Evolutionary conservation across 2,113 vertebrate species (phyloP).

Genomic region (Tiliqua scincoides): DNA sequence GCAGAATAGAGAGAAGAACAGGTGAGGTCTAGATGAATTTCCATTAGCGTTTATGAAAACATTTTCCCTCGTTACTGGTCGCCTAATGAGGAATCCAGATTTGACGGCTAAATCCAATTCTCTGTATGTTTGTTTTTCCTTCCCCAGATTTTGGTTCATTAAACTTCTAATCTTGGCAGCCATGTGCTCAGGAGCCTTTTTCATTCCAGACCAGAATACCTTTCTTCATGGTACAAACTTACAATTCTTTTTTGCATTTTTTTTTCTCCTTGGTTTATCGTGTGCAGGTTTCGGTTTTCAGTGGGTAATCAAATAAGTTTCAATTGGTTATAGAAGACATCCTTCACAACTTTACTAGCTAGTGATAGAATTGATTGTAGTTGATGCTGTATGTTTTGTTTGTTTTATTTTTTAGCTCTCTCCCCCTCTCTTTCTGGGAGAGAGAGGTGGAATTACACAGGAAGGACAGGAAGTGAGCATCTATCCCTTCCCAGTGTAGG

Average conservation of each 20-base stretch:
- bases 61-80: neutral
- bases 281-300: neutral
- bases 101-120: neutral
- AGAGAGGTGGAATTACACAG: neutral
- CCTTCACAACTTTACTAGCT: neutral
- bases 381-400: neutral
- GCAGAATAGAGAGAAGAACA: neutral
- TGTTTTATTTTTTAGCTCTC: neutral
- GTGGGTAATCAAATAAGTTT: neutral
- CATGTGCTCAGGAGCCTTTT: conserved; percentile 95
- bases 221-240: conserved; percentile 88
- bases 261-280: fast-evolving
- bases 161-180: conserved; percentile 88
- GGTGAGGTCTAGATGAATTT: neutral
- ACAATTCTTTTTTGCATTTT: neutral
- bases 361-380: neutral
- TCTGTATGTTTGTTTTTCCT: neutral
- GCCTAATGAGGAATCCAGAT: neutral
- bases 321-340: fast-evolving
- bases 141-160: conserved; percentile 92
- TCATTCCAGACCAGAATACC: conserved; percentile 88
- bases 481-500: neutral
- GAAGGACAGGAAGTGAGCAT: neutral
- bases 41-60: neutral
- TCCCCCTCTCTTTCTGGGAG: neutral